Percentiles rank a stretch among this genome's conserved stretches.
Conservation (phyloP, 2,113 vertebrate genomes). For the Nematolebias whitei region DNA sequence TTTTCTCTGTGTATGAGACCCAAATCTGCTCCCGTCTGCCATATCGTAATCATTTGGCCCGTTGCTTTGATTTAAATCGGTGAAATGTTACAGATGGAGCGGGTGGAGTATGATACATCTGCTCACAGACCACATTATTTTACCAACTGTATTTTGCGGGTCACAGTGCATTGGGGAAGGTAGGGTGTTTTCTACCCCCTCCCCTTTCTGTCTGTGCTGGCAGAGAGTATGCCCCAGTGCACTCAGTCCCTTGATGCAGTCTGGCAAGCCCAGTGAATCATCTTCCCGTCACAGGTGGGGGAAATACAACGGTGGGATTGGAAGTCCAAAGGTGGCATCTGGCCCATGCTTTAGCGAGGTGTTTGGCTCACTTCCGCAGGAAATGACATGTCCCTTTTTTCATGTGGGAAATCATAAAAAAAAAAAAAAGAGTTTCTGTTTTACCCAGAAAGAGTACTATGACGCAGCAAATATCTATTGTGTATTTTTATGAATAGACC, state of each 20-base stretch:
- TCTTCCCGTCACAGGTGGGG: conserved; percentile 73
- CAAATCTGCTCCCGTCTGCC: conserved; percentile 49
- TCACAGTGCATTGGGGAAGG: conserved; percentile 54
- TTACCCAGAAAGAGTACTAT: background rate
- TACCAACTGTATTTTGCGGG: conserved; percentile 63
- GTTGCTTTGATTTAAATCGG: conserved; percentile 63
- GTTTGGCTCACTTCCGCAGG: conserved; percentile 55
- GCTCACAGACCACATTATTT: conserved; percentile 64
- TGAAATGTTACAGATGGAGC: conserved; percentile 49
- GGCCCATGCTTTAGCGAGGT: conserved; percentile 61
- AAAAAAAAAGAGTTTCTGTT: conserved; percentile 28
- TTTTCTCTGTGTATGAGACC: conserved; percentile 29
- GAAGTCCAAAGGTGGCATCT: conserved; percentile 71
- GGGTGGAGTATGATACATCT: conserved; percentile 59
- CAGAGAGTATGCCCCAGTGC: conserved; percentile 59
- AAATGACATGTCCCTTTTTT: conserved; percentile 47
- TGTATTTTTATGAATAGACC: background rate
- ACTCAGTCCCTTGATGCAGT: conserved; percentile 65
- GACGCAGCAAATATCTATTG: background rate
- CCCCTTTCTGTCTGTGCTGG: conserved; percentile 47
- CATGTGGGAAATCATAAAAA: background rate
- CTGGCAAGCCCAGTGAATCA: conserved; percentile 76
- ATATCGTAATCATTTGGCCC: conserved; percentile 67
- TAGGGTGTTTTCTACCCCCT: background rate
- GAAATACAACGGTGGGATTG: conserved; percentile 71